A percentile compares a stretch with the other conserved stretches of the same genome.
Evolutionary conservation across 2,797 vertebrate species (phyloP).

Genomic region (Selene dorsalis): DNA sequence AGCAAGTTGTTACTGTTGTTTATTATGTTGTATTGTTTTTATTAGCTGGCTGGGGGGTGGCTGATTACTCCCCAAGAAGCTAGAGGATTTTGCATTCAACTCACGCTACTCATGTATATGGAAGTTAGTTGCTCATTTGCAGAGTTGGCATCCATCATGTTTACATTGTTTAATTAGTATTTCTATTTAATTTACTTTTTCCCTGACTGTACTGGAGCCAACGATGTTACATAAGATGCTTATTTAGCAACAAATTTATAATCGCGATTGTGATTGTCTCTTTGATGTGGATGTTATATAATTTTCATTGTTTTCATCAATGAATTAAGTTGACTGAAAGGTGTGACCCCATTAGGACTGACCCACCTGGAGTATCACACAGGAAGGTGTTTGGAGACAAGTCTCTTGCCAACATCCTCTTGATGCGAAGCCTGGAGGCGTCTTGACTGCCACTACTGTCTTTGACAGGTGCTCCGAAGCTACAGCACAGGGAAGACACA

Average conservation of each 20-base stretch:
- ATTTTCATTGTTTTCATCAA: not conserved
- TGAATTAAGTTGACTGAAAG: not conserved
- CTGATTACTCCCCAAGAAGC: not conserved
- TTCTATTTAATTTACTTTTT: constrained; percentile 23
- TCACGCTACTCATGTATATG: not conserved
- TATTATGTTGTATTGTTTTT: constrained; percentile 6
- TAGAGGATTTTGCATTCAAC: constrained; percentile 11
- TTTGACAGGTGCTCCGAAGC: constrained; percentile 42
- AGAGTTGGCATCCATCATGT: constrained; percentile 1
- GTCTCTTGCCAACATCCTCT: constrained; percentile 91
- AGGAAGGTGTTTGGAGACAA: constrained; percentile 88
- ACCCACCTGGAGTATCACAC: constrained; percentile 91
- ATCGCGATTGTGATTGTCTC: not conserved
- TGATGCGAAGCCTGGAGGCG: constrained; percentile 77
- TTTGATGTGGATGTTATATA: not conserved
- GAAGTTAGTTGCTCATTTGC: not conserved
- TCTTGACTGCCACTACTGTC: constrained; percentile 51
- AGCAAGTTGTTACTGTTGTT: constrained; percentile 2
- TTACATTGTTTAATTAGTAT: constrained; percentile 31
- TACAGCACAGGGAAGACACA: constrained; percentile 36
- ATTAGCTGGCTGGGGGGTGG: not conserved
- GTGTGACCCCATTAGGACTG: not conserved
- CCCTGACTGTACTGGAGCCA: not conserved
- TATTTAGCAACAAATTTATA: not conserved
- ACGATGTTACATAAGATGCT: not conserved